Conservation (phyloP, 2,888 invertebrate species). For the Cerceris ruficornis region DNA sequence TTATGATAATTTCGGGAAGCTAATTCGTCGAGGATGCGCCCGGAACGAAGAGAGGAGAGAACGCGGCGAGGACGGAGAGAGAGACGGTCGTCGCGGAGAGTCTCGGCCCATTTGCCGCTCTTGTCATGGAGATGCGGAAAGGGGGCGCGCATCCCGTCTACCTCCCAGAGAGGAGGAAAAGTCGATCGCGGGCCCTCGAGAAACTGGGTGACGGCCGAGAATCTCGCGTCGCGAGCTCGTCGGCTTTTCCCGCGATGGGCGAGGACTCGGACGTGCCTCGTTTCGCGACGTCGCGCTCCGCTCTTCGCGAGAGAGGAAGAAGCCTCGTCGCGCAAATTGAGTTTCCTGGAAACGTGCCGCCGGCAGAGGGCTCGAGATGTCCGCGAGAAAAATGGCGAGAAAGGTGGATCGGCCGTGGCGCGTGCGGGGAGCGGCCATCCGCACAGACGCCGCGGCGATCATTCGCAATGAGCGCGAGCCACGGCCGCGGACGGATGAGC, state of each 20-base stretch:
- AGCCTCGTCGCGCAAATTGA: too few species aligned
- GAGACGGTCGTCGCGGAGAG: slow-evolving; percentile 31
- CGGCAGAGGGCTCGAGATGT: slow-evolving; percentile 1
- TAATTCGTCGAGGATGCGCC: slow-evolving; percentile 57
- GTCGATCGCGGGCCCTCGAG: too few species aligned
- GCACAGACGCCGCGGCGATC: slow-evolving; percentile 43
- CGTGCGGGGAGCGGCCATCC: slow-evolving; percentile 59
- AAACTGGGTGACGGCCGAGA: too few species aligned
- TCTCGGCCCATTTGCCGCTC: slow-evolving; percentile 55
- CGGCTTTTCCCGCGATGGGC: background rate
- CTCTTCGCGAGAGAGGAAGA: too few species aligned
- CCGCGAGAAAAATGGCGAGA: slow-evolving; percentile 31
- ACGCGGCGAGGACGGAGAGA: slow-evolving; percentile 16
- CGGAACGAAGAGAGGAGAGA: background rate
- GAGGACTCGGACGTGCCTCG: too few species aligned
- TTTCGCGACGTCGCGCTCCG: too few species aligned
- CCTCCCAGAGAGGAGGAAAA: too few species aligned
- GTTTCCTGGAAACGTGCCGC: slow-evolving; percentile 32
- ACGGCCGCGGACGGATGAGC: slow-evolving; percentile 2
- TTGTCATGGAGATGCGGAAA: slow-evolving; percentile 56
- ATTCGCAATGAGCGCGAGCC: slow-evolving; percentile 47
- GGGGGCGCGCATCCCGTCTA: too few species aligned
- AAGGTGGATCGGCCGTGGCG: slow-evolving; percentile 32
- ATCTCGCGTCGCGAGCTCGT: background rate
- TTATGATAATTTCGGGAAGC: slow-evolving; percentile 68